phyloP scores from a whole-genome alignment of 64 coral and sea anemone genomes.

The Montipora foliosa region DNA sequence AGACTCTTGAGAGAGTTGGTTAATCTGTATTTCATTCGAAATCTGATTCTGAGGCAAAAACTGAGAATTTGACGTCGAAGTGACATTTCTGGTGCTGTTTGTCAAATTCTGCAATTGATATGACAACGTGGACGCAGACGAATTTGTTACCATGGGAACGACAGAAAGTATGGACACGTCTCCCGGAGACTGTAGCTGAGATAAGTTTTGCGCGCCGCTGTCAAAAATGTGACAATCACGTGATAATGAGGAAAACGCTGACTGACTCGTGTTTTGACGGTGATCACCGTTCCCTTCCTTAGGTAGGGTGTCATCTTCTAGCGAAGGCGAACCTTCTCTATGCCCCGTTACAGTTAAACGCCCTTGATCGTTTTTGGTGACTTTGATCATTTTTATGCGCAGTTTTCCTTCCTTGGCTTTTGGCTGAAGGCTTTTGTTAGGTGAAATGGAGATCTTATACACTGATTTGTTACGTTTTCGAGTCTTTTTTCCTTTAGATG shows the following conservation, averaged over 20 bases:
- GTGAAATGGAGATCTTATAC: conserved; percentile 38
- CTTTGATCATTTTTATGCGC: conserved; percentile 32
- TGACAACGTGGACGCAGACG: conserved; percentile 2
- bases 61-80: conserved; percentile 10
- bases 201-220: neutral
- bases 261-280: neutral
- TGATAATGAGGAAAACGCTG: neutral
- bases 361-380: conserved; percentile 33
- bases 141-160: conserved; percentile 41
- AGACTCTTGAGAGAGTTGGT: conserved; percentile 2
- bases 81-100: neutral
- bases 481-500: conserved; percentile 19
- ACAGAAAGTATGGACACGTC: conserved; percentile 31
- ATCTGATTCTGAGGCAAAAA: conserved; percentile 23
- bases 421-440: conserved; percentile 26
- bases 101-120: conserved; percentile 9
- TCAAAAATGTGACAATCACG: conserved; percentile 17
- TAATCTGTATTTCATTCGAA: conserved; percentile 2
- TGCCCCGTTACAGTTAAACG: conserved; percentile 41
- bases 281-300: neutral
- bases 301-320: conserved; percentile 8
- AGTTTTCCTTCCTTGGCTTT: conserved; percentile 1
- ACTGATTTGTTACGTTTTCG: conserved; percentile 22
- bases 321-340: conserved; percentile 36
- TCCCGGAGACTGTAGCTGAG: conserved; percentile 21